Evolutionary conservation across 2,888 invertebrate genomes (phyloP).

Genomic region (Tinea trinotella): DNA sequence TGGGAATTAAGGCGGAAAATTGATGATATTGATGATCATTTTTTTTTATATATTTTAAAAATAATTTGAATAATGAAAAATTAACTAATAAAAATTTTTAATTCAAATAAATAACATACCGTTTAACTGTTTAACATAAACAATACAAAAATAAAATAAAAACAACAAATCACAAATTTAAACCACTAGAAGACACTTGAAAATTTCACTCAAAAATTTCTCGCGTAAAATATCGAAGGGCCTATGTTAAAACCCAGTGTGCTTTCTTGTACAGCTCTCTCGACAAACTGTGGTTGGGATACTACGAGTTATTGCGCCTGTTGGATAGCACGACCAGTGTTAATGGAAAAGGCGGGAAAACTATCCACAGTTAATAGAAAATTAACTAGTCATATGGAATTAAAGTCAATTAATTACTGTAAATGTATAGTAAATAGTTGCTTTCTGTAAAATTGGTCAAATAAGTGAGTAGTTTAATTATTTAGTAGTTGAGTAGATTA

Average conservation of each 20-base stretch:
- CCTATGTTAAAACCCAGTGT: not conserved
- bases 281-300: not conserved
- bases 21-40: too few relatives aligned
- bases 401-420: too few relatives aligned
- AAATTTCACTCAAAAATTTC: not conserved
- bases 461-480: too few relatives aligned
- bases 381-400: too few relatives aligned
- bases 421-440: too few relatives aligned
- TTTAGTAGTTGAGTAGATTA: too few relatives aligned
- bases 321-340: conserved; percentile 3
- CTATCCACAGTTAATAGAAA: not conserved
- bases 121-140: not conserved
- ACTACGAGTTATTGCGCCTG: not conserved
- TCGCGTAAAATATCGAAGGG: not conserved
- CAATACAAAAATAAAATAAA: not conserved
- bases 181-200: not conserved
- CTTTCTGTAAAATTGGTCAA: too few relatives aligned
- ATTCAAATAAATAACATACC: not conserved
- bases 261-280: not conserved
- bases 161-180: not conserved
- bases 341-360: conserved; percentile 4
- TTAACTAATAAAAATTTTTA: not conserved
- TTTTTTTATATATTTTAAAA: too few relatives aligned
- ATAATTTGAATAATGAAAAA: not conserved
- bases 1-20: too few relatives aligned